Evolutionary conservation across 2,888 invertebrate species (phyloP).

Genomic region (Lepetodrilus schrolli): DNA sequence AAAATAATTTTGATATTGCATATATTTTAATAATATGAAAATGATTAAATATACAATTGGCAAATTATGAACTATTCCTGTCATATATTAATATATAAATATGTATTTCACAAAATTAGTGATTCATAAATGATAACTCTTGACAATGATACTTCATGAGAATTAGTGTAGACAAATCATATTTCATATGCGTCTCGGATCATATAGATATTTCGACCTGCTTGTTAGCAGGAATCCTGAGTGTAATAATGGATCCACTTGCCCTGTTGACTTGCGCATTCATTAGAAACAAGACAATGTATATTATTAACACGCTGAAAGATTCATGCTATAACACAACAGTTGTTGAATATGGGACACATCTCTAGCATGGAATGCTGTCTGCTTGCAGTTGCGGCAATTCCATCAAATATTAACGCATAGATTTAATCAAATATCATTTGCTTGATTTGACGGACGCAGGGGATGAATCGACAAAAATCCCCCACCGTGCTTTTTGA

Average conservation of each 20-base stretch:
- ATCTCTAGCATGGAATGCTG: background rate
- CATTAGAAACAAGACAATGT: background rate
- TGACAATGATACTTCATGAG: too few species aligned
- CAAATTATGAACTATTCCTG: too few species aligned
- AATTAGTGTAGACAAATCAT: too few species aligned
- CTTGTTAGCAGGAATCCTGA: too few species aligned
- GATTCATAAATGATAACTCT: too few species aligned
- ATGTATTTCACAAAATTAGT: too few species aligned
- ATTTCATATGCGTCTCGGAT: too few species aligned
- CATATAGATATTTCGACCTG: too few species aligned
- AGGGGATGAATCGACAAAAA: background rate
- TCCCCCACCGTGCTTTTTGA: background rate
- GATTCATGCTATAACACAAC: background rate
- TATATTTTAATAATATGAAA: too few species aligned
- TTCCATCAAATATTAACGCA: constrained; percentile 14
- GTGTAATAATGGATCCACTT: background rate
- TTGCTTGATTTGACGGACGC: background rate
- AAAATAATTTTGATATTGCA: too few species aligned
- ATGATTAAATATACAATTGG: too few species aligned
- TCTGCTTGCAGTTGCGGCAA: background rate
- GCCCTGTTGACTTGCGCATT: background rate
- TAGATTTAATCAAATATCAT: constrained; percentile 11
- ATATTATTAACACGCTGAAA: background rate
- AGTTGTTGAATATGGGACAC: background rate
- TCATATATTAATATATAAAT: too few species aligned